Evolutionary conservation across 2,888 invertebrate species (phyloP).

Genomic region (Drosophila mulleri): DNA sequence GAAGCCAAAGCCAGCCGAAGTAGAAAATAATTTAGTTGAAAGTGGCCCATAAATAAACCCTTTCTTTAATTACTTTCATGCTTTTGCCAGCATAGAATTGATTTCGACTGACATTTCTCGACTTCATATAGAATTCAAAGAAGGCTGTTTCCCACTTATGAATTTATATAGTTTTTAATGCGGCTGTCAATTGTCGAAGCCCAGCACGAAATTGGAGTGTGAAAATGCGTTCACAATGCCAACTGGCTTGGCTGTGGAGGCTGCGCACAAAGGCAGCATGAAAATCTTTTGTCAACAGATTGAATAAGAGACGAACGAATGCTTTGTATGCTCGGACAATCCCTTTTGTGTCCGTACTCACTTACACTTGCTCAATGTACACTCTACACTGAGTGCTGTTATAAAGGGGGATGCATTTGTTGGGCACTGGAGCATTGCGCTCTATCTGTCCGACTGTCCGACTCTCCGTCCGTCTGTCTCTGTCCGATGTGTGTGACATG

Average conservation of each 20-base stretch:
- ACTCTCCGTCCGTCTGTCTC: constrained; percentile 7
- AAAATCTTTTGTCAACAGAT: constrained; percentile 69
- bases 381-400: constrained; percentile 7
- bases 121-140: constrained; percentile 26
- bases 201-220: constrained; percentile 73
- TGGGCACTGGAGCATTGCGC: constrained; percentile 69
- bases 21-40: constrained; percentile 35
- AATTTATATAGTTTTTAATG: constrained; percentile 31
- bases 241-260: constrained; percentile 19
- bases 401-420: constrained; percentile 42
- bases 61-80: constrained; percentile 33
- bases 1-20: constrained; percentile 51
- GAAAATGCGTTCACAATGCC: constrained; percentile 75
- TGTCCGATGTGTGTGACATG: constrained; percentile 39
- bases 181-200: constrained; percentile 47
- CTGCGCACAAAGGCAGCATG: constrained; percentile 59
- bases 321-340: constrained; percentile 57
- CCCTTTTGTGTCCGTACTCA: constrained; percentile 44
- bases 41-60: constrained; percentile 51
- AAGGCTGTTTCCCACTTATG: constrained; percentile 36
- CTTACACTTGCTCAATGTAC: constrained; percentile 14
- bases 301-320: constrained; percentile 63
- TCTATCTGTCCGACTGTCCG: constrained; percentile 13
- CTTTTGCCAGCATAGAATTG: constrained; percentile 47
- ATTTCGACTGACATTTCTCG: constrained; percentile 25